phyloP scores from a whole-genome alignment of 2,113 vertebrate genomes.

The Ploceus nigricollis region DNA sequence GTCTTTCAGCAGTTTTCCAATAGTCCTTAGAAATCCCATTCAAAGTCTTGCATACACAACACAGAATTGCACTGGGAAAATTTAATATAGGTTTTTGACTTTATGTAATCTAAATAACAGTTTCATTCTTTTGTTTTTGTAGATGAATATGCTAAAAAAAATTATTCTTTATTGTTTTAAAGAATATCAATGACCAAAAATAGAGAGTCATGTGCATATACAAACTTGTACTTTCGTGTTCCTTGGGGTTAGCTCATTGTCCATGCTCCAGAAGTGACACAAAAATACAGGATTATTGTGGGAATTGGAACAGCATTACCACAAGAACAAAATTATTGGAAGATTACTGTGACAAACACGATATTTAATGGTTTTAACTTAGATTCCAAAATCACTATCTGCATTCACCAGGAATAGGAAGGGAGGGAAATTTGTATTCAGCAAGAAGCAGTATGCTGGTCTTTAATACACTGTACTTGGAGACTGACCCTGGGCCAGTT shows the following conservation, averaged over 20 bases:
- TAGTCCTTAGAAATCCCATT: background rate
- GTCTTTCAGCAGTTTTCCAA: background rate
- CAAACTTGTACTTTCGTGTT: background rate
- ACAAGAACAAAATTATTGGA: background rate
- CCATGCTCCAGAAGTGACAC: background rate
- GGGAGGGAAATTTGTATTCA: background rate
- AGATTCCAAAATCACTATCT: background rate
- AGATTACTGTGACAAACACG: background rate
- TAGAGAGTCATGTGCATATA: background rate
- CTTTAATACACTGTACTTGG: background rate
- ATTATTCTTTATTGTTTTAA: background rate
- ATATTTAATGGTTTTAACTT: background rate
- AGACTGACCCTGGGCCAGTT: background rate
- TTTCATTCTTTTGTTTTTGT: background rate
- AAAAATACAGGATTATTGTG: background rate
- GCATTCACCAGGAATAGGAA: background rate
- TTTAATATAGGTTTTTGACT: background rate
- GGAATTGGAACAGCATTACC: background rate
- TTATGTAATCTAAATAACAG: background rate
- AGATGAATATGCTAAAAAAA: background rate
- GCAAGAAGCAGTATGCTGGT: background rate
- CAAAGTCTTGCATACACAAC: background rate
- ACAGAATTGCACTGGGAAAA: background rate
- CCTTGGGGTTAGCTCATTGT: background rate
- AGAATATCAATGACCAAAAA: background rate